Conservation (phyloP, 2,113 vertebrate genomes). For the Erythrolamprus reginae region DNA sequence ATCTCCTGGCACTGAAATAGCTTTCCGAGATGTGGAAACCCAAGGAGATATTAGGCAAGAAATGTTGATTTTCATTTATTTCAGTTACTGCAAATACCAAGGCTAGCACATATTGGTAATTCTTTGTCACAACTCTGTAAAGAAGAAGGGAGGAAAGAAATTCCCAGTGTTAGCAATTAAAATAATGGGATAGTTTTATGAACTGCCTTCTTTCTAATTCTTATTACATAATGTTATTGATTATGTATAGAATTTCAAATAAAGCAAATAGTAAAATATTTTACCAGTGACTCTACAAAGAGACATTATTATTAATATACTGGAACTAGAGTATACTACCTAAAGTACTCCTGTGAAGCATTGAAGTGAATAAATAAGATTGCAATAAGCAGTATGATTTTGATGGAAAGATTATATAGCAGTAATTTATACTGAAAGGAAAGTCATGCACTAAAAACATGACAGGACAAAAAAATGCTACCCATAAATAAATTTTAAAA, state of each 20-base stretch:
- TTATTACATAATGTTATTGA: neutral
- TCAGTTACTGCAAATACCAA: neutral
- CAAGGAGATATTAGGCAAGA: slow-evolving; percentile 8
- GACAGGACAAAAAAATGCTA: neutral
- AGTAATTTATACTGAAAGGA: neutral
- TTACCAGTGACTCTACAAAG: neutral
- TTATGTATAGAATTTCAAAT: neutral
- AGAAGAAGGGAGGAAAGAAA: neutral
- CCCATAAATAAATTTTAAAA: no score
- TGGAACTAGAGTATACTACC: neutral
- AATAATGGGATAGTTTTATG: neutral
- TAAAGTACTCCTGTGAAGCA: neutral
- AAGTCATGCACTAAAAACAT: neutral
- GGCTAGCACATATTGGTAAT: neutral
- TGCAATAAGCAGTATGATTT: neutral
- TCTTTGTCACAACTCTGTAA: neutral
- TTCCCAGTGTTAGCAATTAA: neutral
- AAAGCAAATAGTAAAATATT: neutral
- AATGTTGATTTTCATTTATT: neutral
- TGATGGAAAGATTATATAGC: neutral
- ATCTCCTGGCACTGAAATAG: neutral
- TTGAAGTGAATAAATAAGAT: neutral
- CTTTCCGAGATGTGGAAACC: neutral
- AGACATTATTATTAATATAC: neutral
- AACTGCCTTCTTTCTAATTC: neutral